Conservation (phyloP, 2,888 invertebrate species). For the Aphodius granarius region DNA sequence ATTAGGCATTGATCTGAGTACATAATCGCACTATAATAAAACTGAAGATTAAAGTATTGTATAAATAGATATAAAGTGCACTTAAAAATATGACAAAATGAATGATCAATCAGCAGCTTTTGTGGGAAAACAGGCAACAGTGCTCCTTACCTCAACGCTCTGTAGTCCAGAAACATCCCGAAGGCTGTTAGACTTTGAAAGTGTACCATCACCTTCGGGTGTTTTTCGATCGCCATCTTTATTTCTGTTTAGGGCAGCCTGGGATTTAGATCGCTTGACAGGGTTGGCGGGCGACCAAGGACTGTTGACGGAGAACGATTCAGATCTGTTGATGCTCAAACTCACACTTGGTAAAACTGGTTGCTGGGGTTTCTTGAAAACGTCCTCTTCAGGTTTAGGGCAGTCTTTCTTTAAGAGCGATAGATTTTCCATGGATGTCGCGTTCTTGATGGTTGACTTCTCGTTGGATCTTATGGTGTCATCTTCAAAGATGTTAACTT, state of each 20-base stretch:
- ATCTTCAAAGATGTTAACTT: conserved; percentile 54
- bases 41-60: neutral
- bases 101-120: neutral
- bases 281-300: conserved; percentile 46
- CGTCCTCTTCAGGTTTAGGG: conserved; percentile 35
- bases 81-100: neutral
- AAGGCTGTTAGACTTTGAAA: conserved; percentile 50
- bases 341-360: conserved; percentile 15
- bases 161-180: conserved; percentile 54
- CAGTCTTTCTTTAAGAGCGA: conserved; percentile 14
- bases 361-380: conserved; percentile 41
- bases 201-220: conserved; percentile 18
- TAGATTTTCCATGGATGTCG: neutral
- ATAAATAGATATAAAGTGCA: neutral
- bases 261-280: conserved; percentile 54
- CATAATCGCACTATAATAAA: no score
- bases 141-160: conserved; percentile 52
- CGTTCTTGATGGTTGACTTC: conserved; percentile 32
- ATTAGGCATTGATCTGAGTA: no score
- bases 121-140: conserved; percentile 10
- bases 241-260: conserved; percentile 50
- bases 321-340: conserved; percentile 41
- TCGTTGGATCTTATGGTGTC: conserved; percentile 51
- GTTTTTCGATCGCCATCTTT: conserved; percentile 30
- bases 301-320: conserved; percentile 47